Evolutionary conservation across 2,888 invertebrate species (phyloP), one percentile per base, ranked within the genome.

Genomic region (Platycheirus rosarum): DNA sequence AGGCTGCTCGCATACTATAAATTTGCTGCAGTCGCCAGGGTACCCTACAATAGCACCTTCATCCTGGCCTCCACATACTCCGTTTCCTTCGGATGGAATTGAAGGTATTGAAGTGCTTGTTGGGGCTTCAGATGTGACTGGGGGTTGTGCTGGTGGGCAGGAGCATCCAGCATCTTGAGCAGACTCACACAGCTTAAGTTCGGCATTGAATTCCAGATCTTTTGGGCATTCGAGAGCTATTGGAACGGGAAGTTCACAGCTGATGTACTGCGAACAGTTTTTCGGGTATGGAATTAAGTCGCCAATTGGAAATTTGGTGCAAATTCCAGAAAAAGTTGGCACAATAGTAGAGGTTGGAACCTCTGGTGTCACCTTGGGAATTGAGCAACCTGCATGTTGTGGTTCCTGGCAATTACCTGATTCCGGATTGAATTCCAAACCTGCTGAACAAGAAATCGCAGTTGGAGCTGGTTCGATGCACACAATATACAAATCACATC

Each of bases 171-270:
- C 88, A 8, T 84, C 60, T 14, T 84, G 69, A 40, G 86, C 86
- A 14, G 77, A 78, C 3, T 87, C 87, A 40, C 89, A 89, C n/a
- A 85, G 53, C 40, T 86, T 68, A 1, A 79, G 51, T 0, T 57
- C 20, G 1, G 78, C 85, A 60, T 85, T 88, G 26, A 88, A 93
- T 11, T 92, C 92, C 9, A 92, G 90, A 14, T 91, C 91, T 0
- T 91, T 91, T 8, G 91, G 91, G 48, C 92, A 92, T 14, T 93
- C 93, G 60, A 92, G 93, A 49, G 92, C 91, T 82, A 88, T 89
- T 42, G 86, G 86, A 26, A 89, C 90, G 0, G 88, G 87, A 6
- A 71, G 62, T 0, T 66, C 71, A 55, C 88, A 88, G 0, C 82
- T 62, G 3, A 88, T 85, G 40, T 86, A 88, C 62, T 88, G 88